Evolutionary conservation across 30 jellyfish, hydroid and myxozoan species (phyloP), one percentile per base, ranked within the genome.

Genomic region (Chrysaora quinquecirrha): DNA sequence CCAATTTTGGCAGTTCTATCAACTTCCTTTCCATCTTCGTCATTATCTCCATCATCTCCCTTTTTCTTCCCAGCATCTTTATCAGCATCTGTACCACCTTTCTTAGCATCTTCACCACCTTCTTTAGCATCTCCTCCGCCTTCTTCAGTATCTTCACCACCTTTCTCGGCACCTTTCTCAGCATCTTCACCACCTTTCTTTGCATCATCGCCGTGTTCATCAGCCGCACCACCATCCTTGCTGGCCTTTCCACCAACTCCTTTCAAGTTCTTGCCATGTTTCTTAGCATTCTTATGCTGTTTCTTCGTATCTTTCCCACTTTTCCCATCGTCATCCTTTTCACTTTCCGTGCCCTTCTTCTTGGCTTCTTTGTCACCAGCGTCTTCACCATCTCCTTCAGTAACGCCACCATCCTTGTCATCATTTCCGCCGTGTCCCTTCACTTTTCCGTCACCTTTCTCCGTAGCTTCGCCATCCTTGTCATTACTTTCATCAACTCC

Each of bases 41-140:
- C 64, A 2, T 12, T 12, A 22, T 50, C 49, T 1, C 75, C 85
- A 2, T 48, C 6, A 10, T 18, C 19, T 49, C 12, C 75, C 27
- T 12, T 58, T 27, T 52, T 16, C 34, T 73, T 49, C n/a, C n/a
- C n/a, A 16, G 49, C 1, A 1, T 1, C 60, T 16, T 24, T 34
- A 3, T 21, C 80, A 22, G 31, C 29, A 31, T 1, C 27, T 31
- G 30, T 68, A 0, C 22, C 85, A 24, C 14, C 2, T 24, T 43
- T 52, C 73, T 73, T 73, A 3, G 12, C 85, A 73, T 46, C 85
- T 49, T 4, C 85, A 20, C 16, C 25, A 16, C 49, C 52, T 21
- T 47, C 48, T 30, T 28, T n/a, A 1, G n/a, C n/a, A 38, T 14
- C 54, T 38, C 54, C 54, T 38, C 14, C 14, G 11, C 6, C 54